Percentiles rank a stretch among this genome's conserved stretches.
phyloP scores from a whole-genome alignment of 2,888 invertebrate genomes.

The Biston betularia region DNA sequence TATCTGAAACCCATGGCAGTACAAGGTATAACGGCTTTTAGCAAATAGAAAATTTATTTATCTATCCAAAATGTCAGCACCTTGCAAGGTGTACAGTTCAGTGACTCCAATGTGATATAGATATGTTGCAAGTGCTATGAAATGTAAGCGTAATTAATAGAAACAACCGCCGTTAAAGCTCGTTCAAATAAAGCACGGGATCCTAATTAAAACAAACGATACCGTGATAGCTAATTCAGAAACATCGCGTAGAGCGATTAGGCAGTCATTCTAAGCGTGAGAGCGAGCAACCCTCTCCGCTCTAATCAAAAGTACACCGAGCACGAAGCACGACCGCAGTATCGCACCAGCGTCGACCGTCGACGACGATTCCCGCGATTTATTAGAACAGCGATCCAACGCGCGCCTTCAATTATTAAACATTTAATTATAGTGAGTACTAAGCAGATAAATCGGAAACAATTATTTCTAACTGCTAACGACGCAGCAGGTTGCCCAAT shows the following conservation, averaged over 20 bases:
- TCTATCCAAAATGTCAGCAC: slow-evolving; percentile 22
- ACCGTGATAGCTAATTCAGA: slow-evolving; percentile 61
- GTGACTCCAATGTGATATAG: slow-evolving; percentile 5
- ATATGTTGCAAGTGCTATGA: slow-evolving; percentile 4
- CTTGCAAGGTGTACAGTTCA: slow-evolving; percentile 25
- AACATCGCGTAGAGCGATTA: slow-evolving; percentile 70
- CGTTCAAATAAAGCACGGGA: slow-evolving; percentile 29
- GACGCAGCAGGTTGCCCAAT: slow-evolving; percentile 75
- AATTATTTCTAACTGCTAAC: slow-evolving; percentile 79
- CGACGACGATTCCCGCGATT: slow-evolving; percentile 59
- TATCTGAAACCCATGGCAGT: slow-evolving; percentile 26
- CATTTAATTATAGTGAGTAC: slow-evolving; percentile 78
- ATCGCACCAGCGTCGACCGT: slow-evolving; percentile 59
- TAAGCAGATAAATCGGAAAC: slow-evolving; percentile 74
- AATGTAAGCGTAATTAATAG: slow-evolving; percentile 7
- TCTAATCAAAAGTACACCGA: slow-evolving; percentile 75
- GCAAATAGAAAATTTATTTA: slow-evolving; percentile 28
- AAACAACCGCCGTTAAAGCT: slow-evolving; percentile 24
- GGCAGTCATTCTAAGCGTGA: slow-evolving; percentile 78
- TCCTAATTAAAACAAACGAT: slow-evolving; percentile 49
- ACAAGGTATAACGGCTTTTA: slow-evolving; percentile 18
- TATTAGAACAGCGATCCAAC: slow-evolving; percentile 66
- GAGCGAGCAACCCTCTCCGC: slow-evolving; percentile 73
- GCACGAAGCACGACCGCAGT: slow-evolving; percentile 76
- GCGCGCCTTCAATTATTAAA: slow-evolving; percentile 78